Conservation (phyloP, 2,113 vertebrate genomes). For the Lichenostomus cassidix region DNA sequence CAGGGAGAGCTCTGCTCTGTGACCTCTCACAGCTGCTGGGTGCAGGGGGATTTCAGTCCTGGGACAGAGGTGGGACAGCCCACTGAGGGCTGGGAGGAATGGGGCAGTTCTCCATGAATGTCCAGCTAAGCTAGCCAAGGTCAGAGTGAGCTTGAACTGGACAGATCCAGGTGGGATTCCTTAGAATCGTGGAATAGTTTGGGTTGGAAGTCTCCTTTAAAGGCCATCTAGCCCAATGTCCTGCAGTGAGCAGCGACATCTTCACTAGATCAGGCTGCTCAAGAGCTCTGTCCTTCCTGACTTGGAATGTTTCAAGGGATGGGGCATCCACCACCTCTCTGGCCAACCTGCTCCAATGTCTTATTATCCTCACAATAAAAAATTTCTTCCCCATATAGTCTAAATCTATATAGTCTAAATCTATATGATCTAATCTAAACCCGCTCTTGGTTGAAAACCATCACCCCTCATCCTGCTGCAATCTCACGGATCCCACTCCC, state of each 20-base stretch:
- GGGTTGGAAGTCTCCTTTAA: neutral
- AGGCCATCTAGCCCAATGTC: neutral
- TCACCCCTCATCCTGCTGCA: neutral
- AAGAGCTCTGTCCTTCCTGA: neutral
- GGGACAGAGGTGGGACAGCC: neutral
- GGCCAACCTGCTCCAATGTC: neutral
- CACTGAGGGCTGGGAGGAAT: accelerated
- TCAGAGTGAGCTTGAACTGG: neutral
- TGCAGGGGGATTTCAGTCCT: neutral
- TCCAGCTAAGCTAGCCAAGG: neutral
- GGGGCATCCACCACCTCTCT: neutral
- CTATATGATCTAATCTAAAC: no score
- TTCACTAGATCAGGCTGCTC: neutral
- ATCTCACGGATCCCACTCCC: no score
- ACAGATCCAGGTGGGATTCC: neutral
- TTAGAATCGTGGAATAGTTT: neutral
- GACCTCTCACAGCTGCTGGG: accelerated
- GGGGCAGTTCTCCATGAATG: accelerated
- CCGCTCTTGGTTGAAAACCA: neutral
- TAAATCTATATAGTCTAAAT: no score
- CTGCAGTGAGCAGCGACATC: neutral
- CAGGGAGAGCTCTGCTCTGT: accelerated
- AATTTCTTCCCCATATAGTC: accelerated
- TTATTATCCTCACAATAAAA: accelerated
- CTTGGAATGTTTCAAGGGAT: neutral